phyloP scores from a whole-genome alignment of 2,797 vertebrate species.

The Anableps anableps region DNA sequence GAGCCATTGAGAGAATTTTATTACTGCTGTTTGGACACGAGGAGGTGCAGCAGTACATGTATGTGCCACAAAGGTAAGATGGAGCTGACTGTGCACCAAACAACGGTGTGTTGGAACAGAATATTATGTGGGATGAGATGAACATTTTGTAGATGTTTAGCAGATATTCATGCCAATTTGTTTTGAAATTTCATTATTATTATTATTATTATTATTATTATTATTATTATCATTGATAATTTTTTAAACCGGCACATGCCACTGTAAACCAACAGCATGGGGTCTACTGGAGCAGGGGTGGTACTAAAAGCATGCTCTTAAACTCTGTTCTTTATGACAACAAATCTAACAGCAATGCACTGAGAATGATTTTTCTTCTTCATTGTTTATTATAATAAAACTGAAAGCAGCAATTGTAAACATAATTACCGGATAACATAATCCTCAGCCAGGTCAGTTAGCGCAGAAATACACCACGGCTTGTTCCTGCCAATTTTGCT shows the following conservation, averaged over 20 bases:
- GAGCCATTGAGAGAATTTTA: background rate
- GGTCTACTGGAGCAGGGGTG: background rate
- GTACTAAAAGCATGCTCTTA: background rate
- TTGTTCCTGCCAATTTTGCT: background rate
- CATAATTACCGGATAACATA: background rate
- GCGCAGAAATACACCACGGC: background rate
- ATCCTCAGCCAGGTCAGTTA: background rate
- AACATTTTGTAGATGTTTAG: background rate
- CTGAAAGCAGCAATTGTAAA: background rate
- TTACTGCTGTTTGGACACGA: background rate
- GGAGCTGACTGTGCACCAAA: background rate
- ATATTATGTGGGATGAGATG: background rate
- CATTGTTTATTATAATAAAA: background rate
- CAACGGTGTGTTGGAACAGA: background rate
- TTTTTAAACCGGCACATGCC: background rate
- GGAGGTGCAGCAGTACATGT: background rate
- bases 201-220: no score
- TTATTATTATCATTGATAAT: no score
- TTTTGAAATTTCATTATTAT: background rate
- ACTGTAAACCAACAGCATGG: background rate
- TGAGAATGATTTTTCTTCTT: background rate
- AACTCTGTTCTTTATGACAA: background rate
- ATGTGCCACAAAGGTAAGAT: background rate
- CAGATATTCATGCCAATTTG: background rate
- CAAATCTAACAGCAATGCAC: background rate